phyloP scores from a whole-genome alignment of 2,113 vertebrate species.

The Orcinus orca region DNA sequence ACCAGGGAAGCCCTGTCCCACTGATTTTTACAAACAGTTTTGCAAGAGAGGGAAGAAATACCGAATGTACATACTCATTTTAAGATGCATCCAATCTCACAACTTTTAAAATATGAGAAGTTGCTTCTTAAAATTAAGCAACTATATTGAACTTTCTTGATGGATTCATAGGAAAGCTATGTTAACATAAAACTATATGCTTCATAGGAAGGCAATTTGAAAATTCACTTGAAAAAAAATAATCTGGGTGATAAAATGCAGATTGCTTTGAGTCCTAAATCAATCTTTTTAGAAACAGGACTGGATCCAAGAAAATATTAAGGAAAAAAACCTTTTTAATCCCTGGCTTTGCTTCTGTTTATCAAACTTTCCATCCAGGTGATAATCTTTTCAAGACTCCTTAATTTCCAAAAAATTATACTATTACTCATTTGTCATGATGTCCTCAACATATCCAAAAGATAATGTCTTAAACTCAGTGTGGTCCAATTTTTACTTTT shows the following conservation, averaged over 20 bases:
- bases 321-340: not conserved
- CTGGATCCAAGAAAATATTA: not conserved
- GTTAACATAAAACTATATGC: not conserved
- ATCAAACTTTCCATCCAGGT: not conserved
- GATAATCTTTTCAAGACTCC: not conserved
- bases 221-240: not conserved
- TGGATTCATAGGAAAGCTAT: not conserved
- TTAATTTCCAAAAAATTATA: not conserved
- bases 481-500: not conserved
- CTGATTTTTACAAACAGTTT: not conserved
- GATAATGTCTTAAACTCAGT: not conserved
- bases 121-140: not conserved
- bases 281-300: not conserved
- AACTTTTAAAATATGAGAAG: not conserved
- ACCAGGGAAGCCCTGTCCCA: not conserved
- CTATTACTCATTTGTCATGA: not conserved
- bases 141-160: not conserved
- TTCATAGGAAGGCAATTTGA: not conserved
- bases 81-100: not conserved
- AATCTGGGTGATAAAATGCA: not conserved
- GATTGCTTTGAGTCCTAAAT: not conserved
- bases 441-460: not conserved
- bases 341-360: not conserved
- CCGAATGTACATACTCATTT: not conserved
- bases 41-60: not conserved